A percentile compares a stretch with the other conserved stretches of the same genome.
phyloP scores from a whole-genome alignment of 2,113 vertebrate genomes.

The Oryzias woworae region DNA sequence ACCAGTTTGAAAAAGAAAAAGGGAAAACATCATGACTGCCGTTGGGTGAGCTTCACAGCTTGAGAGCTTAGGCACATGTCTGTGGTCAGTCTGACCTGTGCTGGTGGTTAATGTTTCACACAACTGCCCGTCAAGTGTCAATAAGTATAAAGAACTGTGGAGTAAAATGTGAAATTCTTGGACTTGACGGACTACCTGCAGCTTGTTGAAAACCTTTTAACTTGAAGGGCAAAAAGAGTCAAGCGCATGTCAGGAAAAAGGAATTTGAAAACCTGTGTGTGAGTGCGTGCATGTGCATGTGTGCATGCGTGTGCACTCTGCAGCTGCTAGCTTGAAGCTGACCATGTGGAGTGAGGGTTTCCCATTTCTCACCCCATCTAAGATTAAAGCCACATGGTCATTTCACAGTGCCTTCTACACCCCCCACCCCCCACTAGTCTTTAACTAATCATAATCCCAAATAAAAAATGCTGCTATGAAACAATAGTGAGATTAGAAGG shows the following conservation, averaged over 20 bases:
- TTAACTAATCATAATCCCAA: constrained; percentile 1
- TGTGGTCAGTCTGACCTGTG: background rate
- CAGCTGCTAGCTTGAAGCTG: constrained; percentile 64
- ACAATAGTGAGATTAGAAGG: background rate
- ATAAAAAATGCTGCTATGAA: background rate
- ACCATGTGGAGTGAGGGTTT: constrained; percentile 56
- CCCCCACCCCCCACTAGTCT: background rate
- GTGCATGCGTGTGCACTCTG: constrained; percentile 11
- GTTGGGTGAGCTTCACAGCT: too few relatives aligned
- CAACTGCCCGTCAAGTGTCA: background rate
- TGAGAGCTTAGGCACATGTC: background rate
- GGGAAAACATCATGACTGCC: too few relatives aligned
- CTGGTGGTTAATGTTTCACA: constrained; percentile 32
- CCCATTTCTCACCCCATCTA: constrained; percentile 44
- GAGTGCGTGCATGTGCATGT: constrained; percentile 17
- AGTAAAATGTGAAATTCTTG: constrained; percentile 1
- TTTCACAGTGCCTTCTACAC: constrained; percentile 7
- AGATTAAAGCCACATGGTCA: constrained; percentile 46
- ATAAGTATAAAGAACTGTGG: constrained; percentile 5
- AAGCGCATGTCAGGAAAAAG: constrained; percentile 55
- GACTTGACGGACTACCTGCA: constrained; percentile 29
- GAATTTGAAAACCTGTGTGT: constrained; percentile 47
- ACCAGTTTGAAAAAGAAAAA: too few relatives aligned
- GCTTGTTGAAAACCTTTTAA: constrained; percentile 31
- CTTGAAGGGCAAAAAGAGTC: constrained; percentile 45